Evolutionary conservation across 2,888 invertebrate species (phyloP).

Genomic region (Furcula furcula): DNA sequence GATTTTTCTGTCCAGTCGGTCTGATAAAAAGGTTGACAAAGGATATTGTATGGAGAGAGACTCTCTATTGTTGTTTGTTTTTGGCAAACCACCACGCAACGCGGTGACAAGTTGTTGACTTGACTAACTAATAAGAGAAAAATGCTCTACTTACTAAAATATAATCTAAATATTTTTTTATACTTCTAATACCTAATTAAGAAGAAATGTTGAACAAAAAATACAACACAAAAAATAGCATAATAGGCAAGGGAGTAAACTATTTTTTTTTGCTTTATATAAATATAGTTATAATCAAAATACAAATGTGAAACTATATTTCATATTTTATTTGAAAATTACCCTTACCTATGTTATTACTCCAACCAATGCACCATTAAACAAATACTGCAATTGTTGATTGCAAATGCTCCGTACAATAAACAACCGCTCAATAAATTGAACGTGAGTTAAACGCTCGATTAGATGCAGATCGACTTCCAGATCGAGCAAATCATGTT

Average conservation of each 20-base stretch:
- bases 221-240: not conserved
- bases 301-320: too few species aligned
- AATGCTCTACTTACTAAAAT: constrained; percentile 46
- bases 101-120: constrained; percentile 76
- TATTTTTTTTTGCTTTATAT: too few species aligned
- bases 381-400: not conserved
- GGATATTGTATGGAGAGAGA: constrained; percentile 77
- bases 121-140: constrained; percentile 22
- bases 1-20: constrained; percentile 41
- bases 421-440: constrained; percentile 15
- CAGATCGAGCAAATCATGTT: constrained; percentile 45
- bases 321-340: too few species aligned
- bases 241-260: not conserved
- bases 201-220: too few species aligned
- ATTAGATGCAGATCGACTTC: constrained; percentile 40
- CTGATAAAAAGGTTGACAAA: constrained; percentile 78
- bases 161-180: not conserved
- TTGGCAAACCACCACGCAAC: constrained; percentile 61
- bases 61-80: constrained; percentile 75
- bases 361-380: too few species aligned
- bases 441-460: constrained; percentile 31
- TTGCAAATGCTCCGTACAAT: not conserved
- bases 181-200: too few species aligned
- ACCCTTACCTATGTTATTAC: too few species aligned
- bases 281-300: too few species aligned